Evolutionary conservation across 1,140 invertebrate species (phyloP).

Genomic region (Halyomorpha halys): DNA sequence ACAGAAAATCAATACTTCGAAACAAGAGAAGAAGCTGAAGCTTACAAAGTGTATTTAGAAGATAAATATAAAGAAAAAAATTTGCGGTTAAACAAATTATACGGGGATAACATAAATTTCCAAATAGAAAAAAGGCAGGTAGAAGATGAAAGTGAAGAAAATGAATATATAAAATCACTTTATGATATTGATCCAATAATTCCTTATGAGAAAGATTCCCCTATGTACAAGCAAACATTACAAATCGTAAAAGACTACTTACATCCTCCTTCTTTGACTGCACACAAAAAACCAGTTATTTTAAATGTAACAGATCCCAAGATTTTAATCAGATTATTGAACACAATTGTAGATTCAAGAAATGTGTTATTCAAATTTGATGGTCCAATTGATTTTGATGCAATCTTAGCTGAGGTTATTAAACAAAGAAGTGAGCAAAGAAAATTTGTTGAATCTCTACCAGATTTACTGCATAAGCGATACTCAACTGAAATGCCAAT

Average conservation of each 20-base stretch:
- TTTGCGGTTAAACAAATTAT: background rate
- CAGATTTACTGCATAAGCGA: too few species aligned
- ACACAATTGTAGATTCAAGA: too few species aligned
- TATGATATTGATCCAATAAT: background rate
- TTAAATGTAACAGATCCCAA: too few species aligned
- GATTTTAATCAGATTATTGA: too few species aligned
- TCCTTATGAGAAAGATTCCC: background rate
- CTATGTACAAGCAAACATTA: background rate
- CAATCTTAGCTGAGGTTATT: too few species aligned
- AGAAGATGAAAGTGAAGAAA: constrained; percentile 5
- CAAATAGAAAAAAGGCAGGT: background rate
- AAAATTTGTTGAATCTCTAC: too few species aligned
- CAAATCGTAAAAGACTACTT: background rate
- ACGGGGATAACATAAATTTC: background rate
- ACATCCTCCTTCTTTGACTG: background rate
- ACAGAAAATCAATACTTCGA: background rate
- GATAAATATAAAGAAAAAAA: constrained; percentile 4
- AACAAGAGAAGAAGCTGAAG: background rate
- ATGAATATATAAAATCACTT: background rate
- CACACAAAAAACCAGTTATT: too few species aligned
- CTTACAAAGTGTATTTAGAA: background rate
- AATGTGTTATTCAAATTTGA: too few species aligned
- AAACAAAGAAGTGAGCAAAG: too few species aligned
- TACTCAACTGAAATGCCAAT: too few species aligned
- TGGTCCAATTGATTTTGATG: too few species aligned